Conservation (phyloP, 1,140 invertebrate genomes). For the Atta cephalotes region DNA sequence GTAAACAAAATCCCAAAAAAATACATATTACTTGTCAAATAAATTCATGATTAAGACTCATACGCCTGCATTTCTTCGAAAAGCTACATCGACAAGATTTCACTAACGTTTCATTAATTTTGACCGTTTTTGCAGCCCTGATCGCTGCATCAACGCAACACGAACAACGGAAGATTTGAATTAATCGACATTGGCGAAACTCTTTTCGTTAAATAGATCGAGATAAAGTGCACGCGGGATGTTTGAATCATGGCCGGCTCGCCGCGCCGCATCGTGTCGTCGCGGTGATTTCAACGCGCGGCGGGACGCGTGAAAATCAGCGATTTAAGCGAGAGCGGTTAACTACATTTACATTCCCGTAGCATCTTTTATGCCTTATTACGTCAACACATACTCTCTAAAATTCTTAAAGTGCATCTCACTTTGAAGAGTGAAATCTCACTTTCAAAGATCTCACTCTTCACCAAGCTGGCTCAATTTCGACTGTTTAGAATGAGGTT, state of each 20-base stretch:
- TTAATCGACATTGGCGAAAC: conserved; percentile 1
- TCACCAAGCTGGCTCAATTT: no score
- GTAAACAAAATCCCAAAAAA: not conserved
- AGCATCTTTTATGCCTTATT: no score
- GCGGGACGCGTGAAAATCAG: conserved; percentile 13
- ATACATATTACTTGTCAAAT: not conserved
- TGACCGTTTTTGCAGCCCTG: not conserved
- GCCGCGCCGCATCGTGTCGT: not conserved
- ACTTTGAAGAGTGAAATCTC: no score
- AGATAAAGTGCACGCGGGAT: conserved; percentile 5
- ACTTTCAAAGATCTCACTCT: no score
- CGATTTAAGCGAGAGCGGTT: conserved; percentile 19
- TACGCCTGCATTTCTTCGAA: not conserved
- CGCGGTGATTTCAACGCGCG: conserved; percentile 3
- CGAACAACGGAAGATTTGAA: not conserved
- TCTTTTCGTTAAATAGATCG: not conserved
- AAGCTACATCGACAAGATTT: not conserved
- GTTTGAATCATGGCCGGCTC: conserved; percentile 59
- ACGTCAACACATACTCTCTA: no score
- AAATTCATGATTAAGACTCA: not conserved
- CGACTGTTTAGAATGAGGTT: no score
- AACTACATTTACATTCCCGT: no score
- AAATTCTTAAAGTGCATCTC: no score
- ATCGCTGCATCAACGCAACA: not conserved
- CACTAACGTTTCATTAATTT: conserved; percentile 19